These are phyloP conservation scores for Hypomecis atomaria DNA, from an alignment of 2,888 invertebrate genomes.

Conservation along the genomic window DNA sequence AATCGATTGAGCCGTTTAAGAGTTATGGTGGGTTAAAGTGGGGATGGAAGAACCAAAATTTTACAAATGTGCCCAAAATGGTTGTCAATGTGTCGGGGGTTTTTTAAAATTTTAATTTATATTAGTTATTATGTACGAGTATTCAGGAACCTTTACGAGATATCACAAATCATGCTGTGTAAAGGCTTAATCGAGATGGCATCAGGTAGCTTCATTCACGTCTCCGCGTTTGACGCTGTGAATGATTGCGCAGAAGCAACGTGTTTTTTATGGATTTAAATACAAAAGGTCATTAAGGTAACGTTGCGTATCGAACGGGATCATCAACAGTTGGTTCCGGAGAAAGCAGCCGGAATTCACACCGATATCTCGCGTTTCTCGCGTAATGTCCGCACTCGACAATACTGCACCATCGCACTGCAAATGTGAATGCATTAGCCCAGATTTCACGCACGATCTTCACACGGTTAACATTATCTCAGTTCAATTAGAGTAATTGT, in stretches of 20 bases:
- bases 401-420: conserved; percentile 31
- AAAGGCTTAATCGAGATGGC: background rate
- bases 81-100: too few species aligned
- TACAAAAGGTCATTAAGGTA: conserved; percentile 50
- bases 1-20: too few species aligned
- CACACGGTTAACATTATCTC: background rate
- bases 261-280: conserved; percentile 36
- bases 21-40: too few species aligned
- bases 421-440: conserved; percentile 29
- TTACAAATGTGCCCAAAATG: too few species aligned
- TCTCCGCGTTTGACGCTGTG: conserved; percentile 5
- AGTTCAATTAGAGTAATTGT: too few species aligned
- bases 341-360: conserved; percentile 56
- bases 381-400: conserved; percentile 23
- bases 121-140: too few species aligned
- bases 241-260: conserved; percentile 6
- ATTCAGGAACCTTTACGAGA: too few species aligned
- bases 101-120: too few species aligned
- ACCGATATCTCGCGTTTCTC: conserved; percentile 37
- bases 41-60: too few species aligned
- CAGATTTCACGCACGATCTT: conserved; percentile 23
- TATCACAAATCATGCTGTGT: too few species aligned
- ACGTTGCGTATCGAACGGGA: conserved; percentile 49
- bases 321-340: conserved; percentile 52
- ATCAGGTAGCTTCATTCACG: conserved; percentile 4